Base-by-base conservation (phyloP, 2,113 vertebrate species). In the Dermatemys mawii region DNA sequence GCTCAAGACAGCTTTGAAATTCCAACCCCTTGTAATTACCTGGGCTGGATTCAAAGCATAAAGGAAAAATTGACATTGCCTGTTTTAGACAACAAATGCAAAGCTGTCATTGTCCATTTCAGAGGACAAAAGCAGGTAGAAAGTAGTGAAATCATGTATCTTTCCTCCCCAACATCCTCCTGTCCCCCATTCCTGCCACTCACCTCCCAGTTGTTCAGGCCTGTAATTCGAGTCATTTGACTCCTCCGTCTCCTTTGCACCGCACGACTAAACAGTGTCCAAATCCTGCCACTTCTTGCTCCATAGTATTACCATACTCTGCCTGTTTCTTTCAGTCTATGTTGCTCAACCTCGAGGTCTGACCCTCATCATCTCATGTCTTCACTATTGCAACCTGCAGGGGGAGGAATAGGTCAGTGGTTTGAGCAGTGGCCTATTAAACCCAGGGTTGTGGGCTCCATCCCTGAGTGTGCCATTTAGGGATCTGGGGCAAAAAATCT, bases 221-320 rank as follows among this genome's bases (percentile, higher is more conserved):
- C 17, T 48, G 46, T 76, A 21, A 75, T 44, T 89, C 91, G 70
- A 41, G 48, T 8, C 4, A 8, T 84, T 54, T 57, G 3, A 10
- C 53, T 81, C 81, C 38, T 26, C 50, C 88, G 87, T 75, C 70
- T 73, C 50, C 85, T 48, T 87, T 21, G 35, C 83, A 55, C 48
- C 14, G 81, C 32, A 41, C 11, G n/a, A 70, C 26, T 1, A 3
- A 11, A 3, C 21, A 12, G 27, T 51, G 51, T 55, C 26, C 82
- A 86, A 51, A 76, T 83, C 5, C 50, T 79, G 3, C 27, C 60
- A n/a, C 32, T 70, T 86, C 21, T 11, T 86, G 26, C 63, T 53
- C 44, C 44, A 24, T 0, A 57, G 29, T 48, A 87, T 44, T 32
- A 16, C 7, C 38, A 67, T 48, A 70, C 0, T 38, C 60, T 54